Evolutionary conservation across 35 echinoderm and acorn worm species (phyloP).

Genomic region (Amphiura filiformis): DNA sequence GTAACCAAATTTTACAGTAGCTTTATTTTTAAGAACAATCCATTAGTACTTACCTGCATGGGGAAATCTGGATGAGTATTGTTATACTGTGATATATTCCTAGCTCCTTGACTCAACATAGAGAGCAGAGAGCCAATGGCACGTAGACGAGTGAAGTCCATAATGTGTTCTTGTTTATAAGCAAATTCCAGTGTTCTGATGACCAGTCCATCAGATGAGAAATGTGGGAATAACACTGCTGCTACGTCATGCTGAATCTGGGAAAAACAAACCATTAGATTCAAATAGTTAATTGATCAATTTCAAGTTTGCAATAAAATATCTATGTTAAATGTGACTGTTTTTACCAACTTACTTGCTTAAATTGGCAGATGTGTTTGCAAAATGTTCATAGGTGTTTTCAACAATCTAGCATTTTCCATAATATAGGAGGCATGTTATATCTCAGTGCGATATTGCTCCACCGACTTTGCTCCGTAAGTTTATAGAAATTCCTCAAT

Average conservation of each 20-base stretch:
- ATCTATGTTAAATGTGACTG: background rate
- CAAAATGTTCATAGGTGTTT: too few species aligned
- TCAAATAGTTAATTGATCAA: background rate
- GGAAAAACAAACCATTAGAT: background rate
- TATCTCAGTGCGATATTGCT: too few species aligned
- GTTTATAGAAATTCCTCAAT: too few species aligned
- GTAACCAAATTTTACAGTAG: too few species aligned
- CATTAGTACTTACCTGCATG: slow-evolving; percentile 84
- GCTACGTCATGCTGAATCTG: slow-evolving; percentile 86
- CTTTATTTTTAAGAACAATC: too few species aligned
- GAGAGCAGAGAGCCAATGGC: slow-evolving; percentile 92
- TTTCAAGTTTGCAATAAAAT: background rate
- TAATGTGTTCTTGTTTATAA: slow-evolving; percentile 86
- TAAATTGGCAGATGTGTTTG: too few species aligned
- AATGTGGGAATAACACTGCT: slow-evolving; percentile 64
- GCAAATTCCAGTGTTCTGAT: slow-evolving; percentile 80
- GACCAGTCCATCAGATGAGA: slow-evolving; percentile 72
- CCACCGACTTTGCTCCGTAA: too few species aligned
- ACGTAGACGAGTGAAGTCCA: slow-evolving; percentile 95
- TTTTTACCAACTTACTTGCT: background rate
- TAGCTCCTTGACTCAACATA: slow-evolving; percentile 78
- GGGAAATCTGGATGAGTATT: slow-evolving; percentile 86
- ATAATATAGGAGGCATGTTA: too few species aligned
- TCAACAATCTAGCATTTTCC: too few species aligned
- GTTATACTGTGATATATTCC: slow-evolving; percentile 95